Base-by-base conservation (phyloP, 2,113 vertebrate species). In the Dolichallabes microphthalmus region DNA sequence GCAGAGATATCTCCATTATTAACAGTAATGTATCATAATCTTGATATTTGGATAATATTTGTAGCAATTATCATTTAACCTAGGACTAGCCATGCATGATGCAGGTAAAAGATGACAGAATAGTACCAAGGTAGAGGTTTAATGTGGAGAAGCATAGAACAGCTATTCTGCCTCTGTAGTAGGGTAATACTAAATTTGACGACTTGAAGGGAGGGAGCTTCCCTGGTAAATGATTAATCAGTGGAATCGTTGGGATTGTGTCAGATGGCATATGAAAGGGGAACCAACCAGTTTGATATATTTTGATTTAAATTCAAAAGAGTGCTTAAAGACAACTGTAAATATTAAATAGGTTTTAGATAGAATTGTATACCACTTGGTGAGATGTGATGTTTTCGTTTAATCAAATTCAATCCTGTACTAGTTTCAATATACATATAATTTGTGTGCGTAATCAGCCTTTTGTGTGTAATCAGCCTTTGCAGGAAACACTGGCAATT, bases 1-100 rank as follows among this genome's bases (percentile, higher is more conserved):
- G 96, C 87, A 93, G 98, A 92, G 96, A 98, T 55, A 95, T 99
- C 93, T 91, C 96, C 87, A 98, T 99, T 87, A 91, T 97, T 30
- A 97, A 99, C 14, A 96, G 98, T 99, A 96, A 94, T 83, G 64
- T n/a, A 25, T 85, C 53, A 25, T 77, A 22, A 30, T 74, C 6
- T 27, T 60, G 10, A 1, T 52, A 77, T 25, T 30, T 53, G 30
- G 35, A 66, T 53, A 14, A 55, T 20, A 17, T 55, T 75, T 30
- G 55, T 53, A 55, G 53, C 22, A 3, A 12, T 30, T 22, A 9
- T 4, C 2, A 19, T 77, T 19, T 77, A 27, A 57, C 4, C 30
- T 75, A 30, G 1, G 50, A 30, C 14, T 2, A 30, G 27, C 3
- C 52, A 27, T 53, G 25, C 74, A 77, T 17, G 4, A 30, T 77